Evolutionary conservation across 2,113 vertebrate species (phyloP), one percentile per base, ranked within the genome.

Genomic region (Leucoraja erinaceus): DNA sequence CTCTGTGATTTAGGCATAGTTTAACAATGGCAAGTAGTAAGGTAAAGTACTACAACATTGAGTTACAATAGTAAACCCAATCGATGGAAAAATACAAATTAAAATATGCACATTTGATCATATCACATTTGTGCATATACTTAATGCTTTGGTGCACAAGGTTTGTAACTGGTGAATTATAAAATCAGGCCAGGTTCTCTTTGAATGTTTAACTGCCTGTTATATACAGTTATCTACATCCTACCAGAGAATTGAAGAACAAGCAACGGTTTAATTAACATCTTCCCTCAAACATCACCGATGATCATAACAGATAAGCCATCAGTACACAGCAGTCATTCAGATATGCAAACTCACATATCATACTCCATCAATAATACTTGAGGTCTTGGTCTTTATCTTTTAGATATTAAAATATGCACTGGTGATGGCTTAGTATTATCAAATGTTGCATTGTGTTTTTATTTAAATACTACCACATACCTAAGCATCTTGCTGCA

Each of bases 31-130:
- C n/a, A 47, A 47, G 38, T 47, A 47, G 38, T 47, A 47, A 47
- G 38, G 38, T 47, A 47, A 47, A 47, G 3, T 3, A 47, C 38
- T 47, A 47, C 38, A 47, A 47, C 3, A 47, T 47, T 47, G 38
- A 47, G 38, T 47, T 47, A 47, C 38, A 47, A 47, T 47, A 47
- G 38, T 61, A 61, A 56, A 54, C 54, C 54, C 54, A 59, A 9
- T 56, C 10, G 22, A 56, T 83, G 22, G 8, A n/a, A 83, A 56
- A 83, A 25, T 83, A 56, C 47, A 83, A 56, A 56, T 86, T 86
- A 61, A 86, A 61, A 61, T n/a, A 86, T 86, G 83, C 83, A 83
- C 79, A 56, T 83, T 83, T 83, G 79, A 83, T 86, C 83, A 61
- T n/a, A 25, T 61, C 56, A 61, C 83, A 31, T 86, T 86, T 14